phyloP scores from a whole-genome alignment of 2,797 vertebrate genomes.

The Pangasius macronema region DNA sequence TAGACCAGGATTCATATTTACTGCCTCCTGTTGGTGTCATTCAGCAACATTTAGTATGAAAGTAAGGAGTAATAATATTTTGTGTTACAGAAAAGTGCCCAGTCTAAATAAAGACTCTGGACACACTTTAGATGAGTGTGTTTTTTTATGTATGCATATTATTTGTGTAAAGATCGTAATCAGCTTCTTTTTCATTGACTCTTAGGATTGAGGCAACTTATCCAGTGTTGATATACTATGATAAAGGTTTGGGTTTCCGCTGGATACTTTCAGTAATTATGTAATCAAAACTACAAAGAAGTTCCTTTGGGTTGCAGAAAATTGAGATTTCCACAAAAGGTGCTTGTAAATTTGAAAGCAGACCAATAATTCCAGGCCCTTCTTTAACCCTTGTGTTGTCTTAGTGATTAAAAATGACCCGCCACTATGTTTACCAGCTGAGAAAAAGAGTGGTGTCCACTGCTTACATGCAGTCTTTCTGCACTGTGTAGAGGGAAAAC shows the following conservation, averaged over 20 bases:
- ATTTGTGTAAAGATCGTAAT: not conserved
- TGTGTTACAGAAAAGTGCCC: not conserved
- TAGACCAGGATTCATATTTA: slow-evolving; percentile 25
- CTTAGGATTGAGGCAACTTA: not conserved
- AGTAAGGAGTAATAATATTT: not conserved
- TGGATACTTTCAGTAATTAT: not conserved
- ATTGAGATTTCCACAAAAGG: not conserved
- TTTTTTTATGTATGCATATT: not conserved
- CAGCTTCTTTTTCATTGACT: not conserved
- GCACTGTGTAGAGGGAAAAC: no score
- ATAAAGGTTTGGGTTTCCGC: not conserved
- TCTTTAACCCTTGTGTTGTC: not conserved
- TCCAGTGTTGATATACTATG: not conserved
- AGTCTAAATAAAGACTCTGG: not conserved
- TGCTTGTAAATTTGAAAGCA: not conserved
- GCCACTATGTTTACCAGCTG: no score
- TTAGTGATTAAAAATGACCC: no score
- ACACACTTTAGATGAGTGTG: not conserved
- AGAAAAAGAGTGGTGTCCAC: no score
- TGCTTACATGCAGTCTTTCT: no score
- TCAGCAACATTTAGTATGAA: slow-evolving; percentile 6
- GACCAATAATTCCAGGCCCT: not conserved
- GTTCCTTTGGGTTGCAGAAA: not conserved
- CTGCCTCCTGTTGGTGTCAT: slow-evolving; percentile 52
- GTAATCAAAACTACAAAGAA: not conserved